Base-by-base conservation (phyloP, 2,113 vertebrate genomes). In the Embiotoca jacksoni region DNA sequence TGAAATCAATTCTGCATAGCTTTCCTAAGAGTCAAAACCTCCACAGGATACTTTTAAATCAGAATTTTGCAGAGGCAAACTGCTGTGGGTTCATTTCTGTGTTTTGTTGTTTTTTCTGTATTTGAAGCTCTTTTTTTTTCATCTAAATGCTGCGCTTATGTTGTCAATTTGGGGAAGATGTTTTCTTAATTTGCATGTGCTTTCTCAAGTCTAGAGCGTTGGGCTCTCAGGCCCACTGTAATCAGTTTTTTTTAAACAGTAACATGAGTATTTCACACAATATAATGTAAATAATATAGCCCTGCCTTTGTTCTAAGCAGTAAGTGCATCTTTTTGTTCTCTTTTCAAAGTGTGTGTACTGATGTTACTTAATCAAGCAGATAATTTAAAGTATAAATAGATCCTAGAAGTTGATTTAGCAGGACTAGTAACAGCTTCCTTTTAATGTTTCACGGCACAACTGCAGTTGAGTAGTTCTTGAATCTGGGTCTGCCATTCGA, bases 401-500 rank as follows among this genome's bases (percentile, higher is more conserved):
- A 47, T 55, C 55, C 15, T 41, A 64, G 68, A 85, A 46, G 73
- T 75, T 81, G 72, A 85, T 81, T 83, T 66, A 75, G 80, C 58
- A 53, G 59, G 71, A 86, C 62, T 49, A 58, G 52, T 81, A 81
- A 80, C 78, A 88, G 80, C 71, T 80, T 86, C 75, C 81, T 75
- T 88, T 83, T 62, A 88, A 86, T 69, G 49, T 77, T 78, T 73
- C 64, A 49, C 10, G 56, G 60, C 68, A 73, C 80, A 52, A 36
- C 47, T 15, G 75, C 62, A 23, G 68, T 64, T 36, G 56, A 87
- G 82, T 71, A 70, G 46, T 70, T 78, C 60, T 81, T 73, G 70
- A 89, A 88, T 87, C 88, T 81, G 59, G 68, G 60, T 78, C 78
- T 92, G 83, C 84, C 72, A 80, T 93, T 92, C 87, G 63, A 88